Evolutionary conservation across 2,113 vertebrate species (phyloP).

Genomic region (Bufo gargarizans): DNA sequence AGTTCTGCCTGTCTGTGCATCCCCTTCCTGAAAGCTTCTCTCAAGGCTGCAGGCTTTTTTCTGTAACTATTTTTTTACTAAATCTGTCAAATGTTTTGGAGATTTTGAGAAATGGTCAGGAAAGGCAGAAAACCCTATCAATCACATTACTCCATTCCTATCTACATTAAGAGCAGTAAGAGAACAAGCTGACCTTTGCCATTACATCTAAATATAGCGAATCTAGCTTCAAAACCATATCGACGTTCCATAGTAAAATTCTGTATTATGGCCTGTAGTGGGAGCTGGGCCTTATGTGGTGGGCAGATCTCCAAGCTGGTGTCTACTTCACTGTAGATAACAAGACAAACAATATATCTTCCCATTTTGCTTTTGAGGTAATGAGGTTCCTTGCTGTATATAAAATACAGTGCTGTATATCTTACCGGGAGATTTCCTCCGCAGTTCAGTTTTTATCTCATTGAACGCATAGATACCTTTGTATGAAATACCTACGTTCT

Average conservation of each 20-base stretch:
- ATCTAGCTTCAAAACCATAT: conserved; percentile 57
- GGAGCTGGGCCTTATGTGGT: conserved; percentile 67
- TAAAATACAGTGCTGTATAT: conserved; percentile 64
- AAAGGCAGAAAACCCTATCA: conserved; percentile 51
- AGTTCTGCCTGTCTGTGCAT: conserved; percentile 17
- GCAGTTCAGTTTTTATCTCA: conserved; percentile 56
- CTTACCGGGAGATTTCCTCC: conserved; percentile 63
- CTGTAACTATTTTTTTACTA: conserved; percentile 30
- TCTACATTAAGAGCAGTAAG: conserved; percentile 51
- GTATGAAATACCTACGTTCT: conserved; percentile 47
- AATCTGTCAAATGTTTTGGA: conserved; percentile 29
- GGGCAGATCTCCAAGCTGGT: conserved; percentile 70
- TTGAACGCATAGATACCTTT: conserved; percentile 39
- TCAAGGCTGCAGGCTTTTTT: conserved; percentile 35
- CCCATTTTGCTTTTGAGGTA: conserved; percentile 73
- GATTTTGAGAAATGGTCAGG: conserved; percentile 51
- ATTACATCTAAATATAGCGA: conserved; percentile 47
- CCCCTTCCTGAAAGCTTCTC: conserved; percentile 45
- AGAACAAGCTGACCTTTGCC: conserved; percentile 33
- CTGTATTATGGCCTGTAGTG: conserved; percentile 69
- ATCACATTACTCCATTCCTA: conserved; percentile 45
- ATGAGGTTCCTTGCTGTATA: conserved; percentile 66
- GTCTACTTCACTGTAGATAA: conserved; percentile 71
- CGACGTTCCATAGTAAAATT: conserved; percentile 70
- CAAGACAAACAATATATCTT: conserved; percentile 75